Conservation (phyloP, 2,888 invertebrate species). For the Drosophila mulleri region DNA sequence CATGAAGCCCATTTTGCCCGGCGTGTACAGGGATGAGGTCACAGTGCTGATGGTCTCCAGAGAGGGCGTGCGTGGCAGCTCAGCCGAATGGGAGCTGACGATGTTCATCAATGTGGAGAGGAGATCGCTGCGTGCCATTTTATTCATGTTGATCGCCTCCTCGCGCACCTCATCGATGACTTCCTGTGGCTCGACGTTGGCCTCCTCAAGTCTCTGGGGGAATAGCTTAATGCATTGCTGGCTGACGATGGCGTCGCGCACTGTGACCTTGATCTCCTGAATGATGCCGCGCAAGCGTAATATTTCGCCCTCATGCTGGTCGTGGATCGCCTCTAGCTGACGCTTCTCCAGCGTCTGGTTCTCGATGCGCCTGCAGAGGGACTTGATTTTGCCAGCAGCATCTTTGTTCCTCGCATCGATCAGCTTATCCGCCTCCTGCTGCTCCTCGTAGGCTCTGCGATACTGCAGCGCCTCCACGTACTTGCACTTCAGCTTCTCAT, state of each 20-base stretch:
- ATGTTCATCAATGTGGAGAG: slow-evolving; percentile 86
- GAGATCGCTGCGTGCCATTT: slow-evolving; percentile 87
- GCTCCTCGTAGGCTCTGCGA: slow-evolving; percentile 83
- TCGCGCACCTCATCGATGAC: slow-evolving; percentile 56
- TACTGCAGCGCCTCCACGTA: slow-evolving; percentile 85
- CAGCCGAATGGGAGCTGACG: slow-evolving; percentile 75
- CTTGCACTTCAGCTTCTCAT: slow-evolving; percentile 86
- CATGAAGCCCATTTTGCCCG: slow-evolving; percentile 89
- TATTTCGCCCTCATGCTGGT: slow-evolving; percentile 86
- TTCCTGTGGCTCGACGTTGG: slow-evolving; percentile 51
- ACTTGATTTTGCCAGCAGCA: slow-evolving; percentile 85
- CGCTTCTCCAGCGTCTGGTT: slow-evolving; percentile 75
- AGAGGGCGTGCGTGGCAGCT: slow-evolving; percentile 81
- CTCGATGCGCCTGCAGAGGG: slow-evolving; percentile 84
- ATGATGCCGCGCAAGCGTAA: slow-evolving; percentile 87
- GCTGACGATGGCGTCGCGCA: slow-evolving; percentile 86
- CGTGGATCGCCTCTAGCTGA: slow-evolving; percentile 79
- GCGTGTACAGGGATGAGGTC: slow-evolving; percentile 86
- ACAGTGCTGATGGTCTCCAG: slow-evolving; percentile 78
- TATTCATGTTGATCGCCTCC: slow-evolving; percentile 82
- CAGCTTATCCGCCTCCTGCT: slow-evolving; percentile 85
- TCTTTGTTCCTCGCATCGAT: slow-evolving; percentile 84
- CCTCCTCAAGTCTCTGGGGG: slow-evolving; percentile 51
- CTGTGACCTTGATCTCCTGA: slow-evolving; percentile 87
- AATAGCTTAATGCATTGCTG: slow-evolving; percentile 52